Evolutionary conservation across 2,113 vertebrate species (phyloP).

Genomic region (Drymodes brunneopygia): DNA sequence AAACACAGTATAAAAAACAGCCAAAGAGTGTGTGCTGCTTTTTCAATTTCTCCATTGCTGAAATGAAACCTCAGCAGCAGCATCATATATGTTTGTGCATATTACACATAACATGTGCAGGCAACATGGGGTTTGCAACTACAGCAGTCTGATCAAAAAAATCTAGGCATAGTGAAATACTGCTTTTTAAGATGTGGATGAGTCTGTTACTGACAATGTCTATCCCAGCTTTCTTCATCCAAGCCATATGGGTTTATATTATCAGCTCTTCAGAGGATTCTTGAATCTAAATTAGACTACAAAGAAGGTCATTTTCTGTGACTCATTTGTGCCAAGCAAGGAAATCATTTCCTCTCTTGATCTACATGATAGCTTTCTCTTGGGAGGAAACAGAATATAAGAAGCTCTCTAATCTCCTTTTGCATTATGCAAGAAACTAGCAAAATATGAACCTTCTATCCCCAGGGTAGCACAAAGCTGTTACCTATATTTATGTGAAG

Average conservation of each 20-base stretch:
- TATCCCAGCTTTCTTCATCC: not conserved
- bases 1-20: not conserved
- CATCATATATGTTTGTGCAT: not conserved
- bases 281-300: conserved; percentile 62
- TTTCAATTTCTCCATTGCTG: not conserved
- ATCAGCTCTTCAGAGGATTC: conserved; percentile 50
- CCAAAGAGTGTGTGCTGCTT: not conserved
- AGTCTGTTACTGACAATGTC: not conserved
- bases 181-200: conserved; percentile 1
- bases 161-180: not conserved
- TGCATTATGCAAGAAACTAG: conserved; percentile 44
- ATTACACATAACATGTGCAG: not conserved
- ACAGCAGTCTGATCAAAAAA: not conserved
- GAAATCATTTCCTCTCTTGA: conserved; percentile 66
- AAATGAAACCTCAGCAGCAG: not conserved
- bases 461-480: not conserved
- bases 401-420: conserved; percentile 51
- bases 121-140: conserved; percentile 3
- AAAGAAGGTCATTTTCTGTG: conserved; percentile 65
- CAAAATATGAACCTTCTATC: conserved; percentile 9
- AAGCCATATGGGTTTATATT: conserved; percentile 11
- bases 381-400: conserved; percentile 50
- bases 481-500: conserved; percentile 5
- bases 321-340: conserved; percentile 66
- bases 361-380: conserved; percentile 59